Base-by-base conservation (phyloP, 2,888 invertebrate species). In the Dexiosoma caninum region DNA sequence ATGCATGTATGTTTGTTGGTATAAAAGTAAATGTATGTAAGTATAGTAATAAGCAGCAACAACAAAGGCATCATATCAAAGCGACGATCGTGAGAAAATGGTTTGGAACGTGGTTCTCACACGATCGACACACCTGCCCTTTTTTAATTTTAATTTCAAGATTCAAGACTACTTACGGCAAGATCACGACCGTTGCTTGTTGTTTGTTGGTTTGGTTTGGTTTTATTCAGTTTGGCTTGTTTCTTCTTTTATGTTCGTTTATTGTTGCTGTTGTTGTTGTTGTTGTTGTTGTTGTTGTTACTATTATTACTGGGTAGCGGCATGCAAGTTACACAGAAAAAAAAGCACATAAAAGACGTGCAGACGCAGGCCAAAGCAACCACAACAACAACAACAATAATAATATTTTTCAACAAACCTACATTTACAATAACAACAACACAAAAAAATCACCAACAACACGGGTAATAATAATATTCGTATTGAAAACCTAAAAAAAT, bases 61-160 rank as follows among this genome's bases (percentile, higher is more conserved):
- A 69, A 69, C 71, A 67, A 70, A 71, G 44, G 42, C 70, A 37
- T 74, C 70, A 80, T 88, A 88, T 88, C 88, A 87, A 86, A 88
- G 86, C 88, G 86, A 89, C 88, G 89, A 90, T 90, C 90, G 90
- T 90, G 90, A 89, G 90, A 90, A 90, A 90, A 90, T 90, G 89
- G 88, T 90, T 90, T 90, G 90, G 90, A 90, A 90, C 90, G 90
- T 90, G 90, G 90, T 90, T 90, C 90, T 90, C 90, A 90, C 90
- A 90, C 90, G 90, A 90, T 90, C 89, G 90, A 89, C 90, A 90
- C 90, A 90, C 90, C 90, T 90, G 90, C 90, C 90, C 89, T 89
- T 89, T 89, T 89, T 89, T 86, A 83, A 84, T 85, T 85, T 75
- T 86, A 85, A 84, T 87, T 87, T 87, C 85, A 86, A 85, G 88